Percentiles rank a stretch among this genome's conserved stretches.
Conservation (phyloP, 2,888 invertebrate genomes). For the Steromphala cineraria region DNA sequence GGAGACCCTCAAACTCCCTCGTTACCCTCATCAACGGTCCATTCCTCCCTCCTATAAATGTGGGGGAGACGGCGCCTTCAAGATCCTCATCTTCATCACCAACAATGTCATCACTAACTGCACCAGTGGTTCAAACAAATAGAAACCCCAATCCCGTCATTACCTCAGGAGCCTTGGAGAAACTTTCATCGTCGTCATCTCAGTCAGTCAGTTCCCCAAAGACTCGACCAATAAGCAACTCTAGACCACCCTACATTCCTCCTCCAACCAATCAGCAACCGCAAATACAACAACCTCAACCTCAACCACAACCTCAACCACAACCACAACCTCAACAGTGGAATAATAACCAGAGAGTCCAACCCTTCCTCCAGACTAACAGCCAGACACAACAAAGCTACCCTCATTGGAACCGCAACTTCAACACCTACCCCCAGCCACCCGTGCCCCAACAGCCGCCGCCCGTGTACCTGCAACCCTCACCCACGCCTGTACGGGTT, state of each 20-base stretch:
- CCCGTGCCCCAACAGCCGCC: neutral
- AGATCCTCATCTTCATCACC: neutral
- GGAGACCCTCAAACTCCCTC: neutral
- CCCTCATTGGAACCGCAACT: too few species aligned
- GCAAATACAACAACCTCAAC: neutral
- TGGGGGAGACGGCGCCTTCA: neutral
- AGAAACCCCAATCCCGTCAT: neutral
- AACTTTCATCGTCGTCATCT: neutral
- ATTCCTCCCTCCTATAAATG: neutral
- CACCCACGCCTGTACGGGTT: neutral
- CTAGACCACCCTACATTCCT: too few species aligned
- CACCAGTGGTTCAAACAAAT: too few species aligned
- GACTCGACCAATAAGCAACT: too few species aligned
- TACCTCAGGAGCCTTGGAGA: neutral
- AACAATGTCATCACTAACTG: too few species aligned
- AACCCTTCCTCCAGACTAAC: neutral
- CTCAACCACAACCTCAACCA: neutral
- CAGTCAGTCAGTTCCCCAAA: too few species aligned
- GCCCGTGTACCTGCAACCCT: neutral
- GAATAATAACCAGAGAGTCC: neutral
- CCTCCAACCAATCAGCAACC: neutral
- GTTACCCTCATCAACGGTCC: constrained; percentile 5
- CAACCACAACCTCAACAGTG: neutral
- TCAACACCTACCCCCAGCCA: too few species aligned
- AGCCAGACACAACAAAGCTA: neutral